These are phyloP conservation scores for Staurois parvus DNA, from an alignment of 2,797 vertebrate species.

Conservation along the genomic window DNA sequence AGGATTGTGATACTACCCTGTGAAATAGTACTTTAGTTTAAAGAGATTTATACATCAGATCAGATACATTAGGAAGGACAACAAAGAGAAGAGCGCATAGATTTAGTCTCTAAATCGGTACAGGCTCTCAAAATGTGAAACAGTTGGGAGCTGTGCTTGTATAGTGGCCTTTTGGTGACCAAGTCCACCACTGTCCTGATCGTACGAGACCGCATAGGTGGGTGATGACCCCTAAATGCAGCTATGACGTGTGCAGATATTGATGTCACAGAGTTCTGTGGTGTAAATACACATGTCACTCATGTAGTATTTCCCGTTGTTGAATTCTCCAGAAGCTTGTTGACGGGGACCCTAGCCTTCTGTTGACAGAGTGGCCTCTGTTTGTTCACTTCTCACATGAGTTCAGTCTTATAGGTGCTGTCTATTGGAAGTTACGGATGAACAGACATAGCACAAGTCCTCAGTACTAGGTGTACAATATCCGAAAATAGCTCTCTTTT, in stretches of 20 bases:
- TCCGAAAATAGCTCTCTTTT: conserved; percentile 6
- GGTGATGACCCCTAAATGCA: neutral
- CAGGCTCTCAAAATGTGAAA: too few relatives aligned
- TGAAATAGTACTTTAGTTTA: too few relatives aligned
- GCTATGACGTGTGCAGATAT: neutral
- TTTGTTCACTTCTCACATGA: conserved; percentile 3
- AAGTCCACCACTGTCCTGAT: neutral
- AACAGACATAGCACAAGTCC: conserved; percentile 18
- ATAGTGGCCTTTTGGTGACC: neutral
- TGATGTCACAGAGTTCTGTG: neutral
- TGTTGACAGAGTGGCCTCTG: neutral
- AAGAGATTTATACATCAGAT: too few relatives aligned
- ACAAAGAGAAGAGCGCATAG: too few relatives aligned
- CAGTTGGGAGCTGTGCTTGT: too few relatives aligned
- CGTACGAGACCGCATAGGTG: neutral
- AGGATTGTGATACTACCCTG: too few relatives aligned
- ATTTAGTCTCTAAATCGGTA: too few relatives aligned
- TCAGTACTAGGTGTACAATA: neutral
- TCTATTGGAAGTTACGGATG: conserved; percentile 7
- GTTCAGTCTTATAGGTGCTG: neutral
- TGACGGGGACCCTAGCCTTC: neutral
- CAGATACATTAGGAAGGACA: too few relatives aligned
- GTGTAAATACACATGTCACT: neutral
- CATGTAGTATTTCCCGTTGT: neutral
- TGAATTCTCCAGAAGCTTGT: neutral